Evolutionary conservation across 23 tunicate species (phyloP).

Genomic region (Ascidia mentula): DNA sequence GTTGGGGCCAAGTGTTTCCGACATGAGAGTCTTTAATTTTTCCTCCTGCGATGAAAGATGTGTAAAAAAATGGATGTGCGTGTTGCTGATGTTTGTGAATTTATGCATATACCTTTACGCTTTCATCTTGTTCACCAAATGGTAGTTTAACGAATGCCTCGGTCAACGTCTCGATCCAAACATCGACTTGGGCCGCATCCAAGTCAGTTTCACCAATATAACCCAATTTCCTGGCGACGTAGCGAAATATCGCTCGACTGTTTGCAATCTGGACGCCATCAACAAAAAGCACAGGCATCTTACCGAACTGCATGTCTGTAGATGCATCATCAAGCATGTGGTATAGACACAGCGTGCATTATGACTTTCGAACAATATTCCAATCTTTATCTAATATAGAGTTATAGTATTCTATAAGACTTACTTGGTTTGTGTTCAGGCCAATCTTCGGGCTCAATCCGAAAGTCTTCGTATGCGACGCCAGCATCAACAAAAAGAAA

Average conservation of each 20-base stretch:
- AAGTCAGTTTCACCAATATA: constrained; percentile 19
- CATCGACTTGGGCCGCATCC: constrained; percentile 25
- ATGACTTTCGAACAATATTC: not conserved
- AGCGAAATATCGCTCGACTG: constrained; percentile 38
- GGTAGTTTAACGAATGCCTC: constrained; percentile 24
- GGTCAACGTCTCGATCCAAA: constrained; percentile 24
- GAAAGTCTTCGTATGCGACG: constrained; percentile 33
- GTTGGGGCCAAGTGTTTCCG: not conserved
- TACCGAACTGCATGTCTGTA: constrained; percentile 30
- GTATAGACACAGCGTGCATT: not conserved
- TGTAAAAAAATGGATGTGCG: not conserved
- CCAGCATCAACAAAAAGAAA: constrained; percentile 41
- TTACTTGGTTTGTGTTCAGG: constrained; percentile 43
- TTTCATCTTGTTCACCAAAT: constrained; percentile 20
- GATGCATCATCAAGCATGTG: not conserved
- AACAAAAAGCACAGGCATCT: constrained; percentile 42
- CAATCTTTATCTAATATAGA: no score
- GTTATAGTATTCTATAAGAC: no score
- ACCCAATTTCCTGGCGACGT: constrained; percentile 22
- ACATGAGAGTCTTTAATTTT: not conserved
- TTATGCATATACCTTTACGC: constrained; percentile 13
- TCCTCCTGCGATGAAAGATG: not conserved
- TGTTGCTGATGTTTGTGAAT: not conserved
- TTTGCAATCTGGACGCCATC: constrained; percentile 53
- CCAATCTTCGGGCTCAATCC: constrained; percentile 28